Evolutionary conservation across 2,113 vertebrate genomes (phyloP), one percentile per base, ranked within the genome.

Genomic region (Chloropsis cyanopogon): DNA sequence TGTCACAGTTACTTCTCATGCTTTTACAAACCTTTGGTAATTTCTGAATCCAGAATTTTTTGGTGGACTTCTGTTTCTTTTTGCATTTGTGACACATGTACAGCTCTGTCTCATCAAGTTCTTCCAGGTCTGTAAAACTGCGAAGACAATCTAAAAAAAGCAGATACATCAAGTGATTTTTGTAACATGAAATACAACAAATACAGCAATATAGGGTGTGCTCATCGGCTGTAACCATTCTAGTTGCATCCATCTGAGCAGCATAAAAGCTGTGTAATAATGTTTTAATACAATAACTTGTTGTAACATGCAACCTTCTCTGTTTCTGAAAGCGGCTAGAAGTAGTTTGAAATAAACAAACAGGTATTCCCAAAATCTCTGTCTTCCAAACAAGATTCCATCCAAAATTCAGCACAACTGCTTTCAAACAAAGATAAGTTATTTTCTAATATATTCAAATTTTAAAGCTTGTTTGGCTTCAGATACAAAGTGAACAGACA

Each of bases 31-130:
- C 99, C 98, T 98, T 99, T 97, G 99, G 99, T 94, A 99, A 97
- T 97, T 99, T 99, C 80, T 99, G 99, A 94, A 99, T 98, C 99
- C 99, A 99, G 96, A 99, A 99, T 96, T 99, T 99, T 97, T 99
- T 99, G 11, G 99, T 99, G 91, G 99, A 99, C 94, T 99, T 99
- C 82, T 99, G 99, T 91, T 99, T 98, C 97, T 99, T 99, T 98
- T 99, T 99, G 97, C 99, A 99, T 85, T 99, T 99, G 81, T 99
- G 99, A 97, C 99, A 99, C 98, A 99, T 99, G 86, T 99, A 99
- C 60, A 99, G 97, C 95, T 99, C 99, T 1, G 99, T 99, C 95
- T 99, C 99, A 89, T 99, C 99, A 86, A 99, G 98, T 96, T 99
- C 99, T 94, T 99, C 99, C 89, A 99, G 98, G 97, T 99, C 99